A percentile compares a stretch with the other conserved stretches of the same genome.
These are phyloP conservation scores for Xylocopa sonorina DNA, from an alignment of 1,140 invertebrate species.

Conservation along the genomic window DNA sequence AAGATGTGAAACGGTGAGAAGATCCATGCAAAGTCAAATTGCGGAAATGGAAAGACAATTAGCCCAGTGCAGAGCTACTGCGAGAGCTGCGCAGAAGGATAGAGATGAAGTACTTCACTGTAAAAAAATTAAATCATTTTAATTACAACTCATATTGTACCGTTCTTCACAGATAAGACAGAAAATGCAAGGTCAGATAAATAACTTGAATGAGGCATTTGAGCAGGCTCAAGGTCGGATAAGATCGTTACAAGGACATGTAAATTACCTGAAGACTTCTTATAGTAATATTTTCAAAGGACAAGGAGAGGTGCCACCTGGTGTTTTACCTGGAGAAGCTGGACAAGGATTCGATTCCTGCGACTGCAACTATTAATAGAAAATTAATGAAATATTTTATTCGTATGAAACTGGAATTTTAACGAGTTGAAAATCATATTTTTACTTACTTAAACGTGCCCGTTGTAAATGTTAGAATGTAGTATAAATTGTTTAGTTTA, in stretches of 20 bases:
- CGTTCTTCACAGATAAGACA: slow-evolving; percentile 82
- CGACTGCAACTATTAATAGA: slow-evolving; percentile 72
- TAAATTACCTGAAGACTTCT: slow-evolving; percentile 84
- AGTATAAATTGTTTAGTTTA: slow-evolving; percentile 21
- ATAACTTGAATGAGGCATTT: slow-evolving; percentile 86
- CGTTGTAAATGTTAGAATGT: neutral
- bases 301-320: slow-evolving; percentile 56
- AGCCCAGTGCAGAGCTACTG: slow-evolving; percentile 84
- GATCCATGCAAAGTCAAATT: slow-evolving; percentile 85
- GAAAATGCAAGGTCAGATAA: slow-evolving; percentile 87
- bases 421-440: neutral
- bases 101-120: slow-evolving; percentile 83
- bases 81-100: slow-evolving; percentile 85
- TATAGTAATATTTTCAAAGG: slow-evolving; percentile 77
- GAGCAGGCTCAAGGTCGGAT: slow-evolving; percentile 86
- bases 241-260: slow-evolving; percentile 84
- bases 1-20: slow-evolving; percentile 84
- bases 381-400: slow-evolving; percentile 15
- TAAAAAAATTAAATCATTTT: neutral
- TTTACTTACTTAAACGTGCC: neutral
- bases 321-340: slow-evolving; percentile 56
- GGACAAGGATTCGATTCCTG: slow-evolving; percentile 73
- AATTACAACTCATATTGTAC: neutral
- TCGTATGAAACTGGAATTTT: slow-evolving; percentile 12
- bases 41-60: slow-evolving; percentile 86